phyloP scores from a whole-genome alignment of 2,888 invertebrate genomes.

The Cosmia trapezina region DNA sequence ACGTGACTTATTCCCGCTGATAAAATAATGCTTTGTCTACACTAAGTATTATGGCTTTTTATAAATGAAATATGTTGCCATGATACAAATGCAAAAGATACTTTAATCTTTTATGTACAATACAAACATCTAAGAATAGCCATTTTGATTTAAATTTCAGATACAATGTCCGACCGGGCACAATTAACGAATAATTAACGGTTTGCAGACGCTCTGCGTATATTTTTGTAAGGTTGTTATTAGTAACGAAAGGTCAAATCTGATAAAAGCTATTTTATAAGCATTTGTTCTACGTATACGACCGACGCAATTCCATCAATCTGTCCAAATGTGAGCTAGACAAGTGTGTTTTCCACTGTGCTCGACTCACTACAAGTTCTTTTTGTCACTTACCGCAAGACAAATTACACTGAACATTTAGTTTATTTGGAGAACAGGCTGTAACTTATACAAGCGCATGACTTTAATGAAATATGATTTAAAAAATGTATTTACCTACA shows the following conservation, averaged over 20 bases:
- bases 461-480: not conserved
- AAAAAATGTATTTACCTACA: not conserved
- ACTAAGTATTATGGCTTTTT: slow-evolving; percentile 75
- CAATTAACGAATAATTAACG: slow-evolving; percentile 60
- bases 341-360: slow-evolving; percentile 75
- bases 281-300: slow-evolving; percentile 80
- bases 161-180: slow-evolving; percentile 24
- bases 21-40: slow-evolving; percentile 81
- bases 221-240: slow-evolving; percentile 70
- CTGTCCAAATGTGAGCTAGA: slow-evolving; percentile 78
- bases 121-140: not conserved
- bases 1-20: slow-evolving; percentile 83
- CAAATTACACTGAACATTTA: not conserved
- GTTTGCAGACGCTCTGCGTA: slow-evolving; percentile 48
- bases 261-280: slow-evolving; percentile 83
- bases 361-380: slow-evolving; percentile 57
- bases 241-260: slow-evolving; percentile 78
- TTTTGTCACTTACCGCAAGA: slow-evolving; percentile 9
- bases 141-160: slow-evolving; percentile 29
- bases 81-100: slow-evolving; percentile 44
- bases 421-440: not conserved
- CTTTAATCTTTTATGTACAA: slow-evolving; percentile 30
- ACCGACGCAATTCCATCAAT: slow-evolving; percentile 80
- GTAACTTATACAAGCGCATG: not conserved
- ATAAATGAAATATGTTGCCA: slow-evolving; percentile 53